phyloP scores from a whole-genome alignment of 2,888 invertebrate genomes.

The Hemithea aestivaria region DNA sequence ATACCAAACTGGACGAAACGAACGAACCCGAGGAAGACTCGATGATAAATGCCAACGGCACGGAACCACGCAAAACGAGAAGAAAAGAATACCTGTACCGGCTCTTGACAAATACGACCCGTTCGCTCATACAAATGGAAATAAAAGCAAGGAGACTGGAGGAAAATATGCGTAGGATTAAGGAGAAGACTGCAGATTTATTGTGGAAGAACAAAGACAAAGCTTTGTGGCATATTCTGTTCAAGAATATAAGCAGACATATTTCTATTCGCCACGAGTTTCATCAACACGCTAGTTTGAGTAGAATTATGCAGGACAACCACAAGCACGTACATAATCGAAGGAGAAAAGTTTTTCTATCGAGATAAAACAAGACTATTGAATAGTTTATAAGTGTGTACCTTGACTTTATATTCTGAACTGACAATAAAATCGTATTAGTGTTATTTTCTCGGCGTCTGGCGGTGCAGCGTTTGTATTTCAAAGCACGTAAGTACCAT shows the following conservation, averaged over 20 bases:
- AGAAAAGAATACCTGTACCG: slow-evolving; percentile 77
- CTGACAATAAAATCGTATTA: slow-evolving; percentile 53
- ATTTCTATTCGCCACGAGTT: slow-evolving; percentile 74
- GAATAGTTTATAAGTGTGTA: slow-evolving; percentile 34
- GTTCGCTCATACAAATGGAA: slow-evolving; percentile 79
- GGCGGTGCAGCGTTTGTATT: slow-evolving; percentile 34
- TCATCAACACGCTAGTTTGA: slow-evolving; percentile 70
- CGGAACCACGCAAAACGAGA: slow-evolving; percentile 58
- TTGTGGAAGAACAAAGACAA: slow-evolving; percentile 78
- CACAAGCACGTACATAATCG: slow-evolving; percentile 48
- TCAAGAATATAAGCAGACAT: slow-evolving; percentile 76
- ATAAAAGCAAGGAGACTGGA: slow-evolving; percentile 77
- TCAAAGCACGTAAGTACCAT: slow-evolving; percentile 58
- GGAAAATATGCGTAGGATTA: slow-evolving; percentile 79
- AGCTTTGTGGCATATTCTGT: slow-evolving; percentile 75
- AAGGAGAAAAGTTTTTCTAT: slow-evolving; percentile 52
- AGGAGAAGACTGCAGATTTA: slow-evolving; percentile 77
- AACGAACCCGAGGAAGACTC: slow-evolving; percentile 51
- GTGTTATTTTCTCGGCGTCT: slow-evolving; percentile 33
- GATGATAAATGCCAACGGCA: slow-evolving; percentile 59
- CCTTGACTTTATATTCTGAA: slow-evolving; percentile 41
- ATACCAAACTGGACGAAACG: slow-evolving; percentile 36
- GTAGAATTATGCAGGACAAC: slow-evolving; percentile 67
- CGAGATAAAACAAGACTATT: slow-evolving; percentile 35
- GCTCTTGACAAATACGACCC: slow-evolving; percentile 76